A percentile compares a stretch with the other conserved stretches of the same genome.
Evolutionary conservation across 2,888 invertebrate genomes (phyloP).

Genomic region (Gortyna flavago): DNA sequence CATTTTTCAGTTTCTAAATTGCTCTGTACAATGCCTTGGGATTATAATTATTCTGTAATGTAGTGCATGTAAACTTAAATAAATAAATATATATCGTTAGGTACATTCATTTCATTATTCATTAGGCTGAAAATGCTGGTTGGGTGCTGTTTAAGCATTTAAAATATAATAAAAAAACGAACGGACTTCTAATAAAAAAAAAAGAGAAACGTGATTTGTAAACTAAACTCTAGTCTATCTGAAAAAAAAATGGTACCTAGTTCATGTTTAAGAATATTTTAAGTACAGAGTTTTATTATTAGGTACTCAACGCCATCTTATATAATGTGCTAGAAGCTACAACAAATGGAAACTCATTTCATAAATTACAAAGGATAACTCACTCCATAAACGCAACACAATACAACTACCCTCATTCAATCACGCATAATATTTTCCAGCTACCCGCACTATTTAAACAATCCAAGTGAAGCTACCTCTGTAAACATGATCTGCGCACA

Average conservation of each 20-base stretch:
- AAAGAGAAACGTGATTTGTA: background rate
- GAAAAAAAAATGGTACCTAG: background rate
- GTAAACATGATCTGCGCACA: slow-evolving; percentile 80
- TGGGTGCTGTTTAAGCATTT: background rate
- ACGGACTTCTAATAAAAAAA: background rate
- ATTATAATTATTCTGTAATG: too few species aligned
- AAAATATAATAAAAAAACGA: background rate
- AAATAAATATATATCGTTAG: background rate
- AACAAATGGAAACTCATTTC: background rate
- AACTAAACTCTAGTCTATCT: too few species aligned
- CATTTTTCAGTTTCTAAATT: too few species aligned
- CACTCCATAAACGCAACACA: slow-evolving; percentile 27
- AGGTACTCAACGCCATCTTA: too few species aligned
- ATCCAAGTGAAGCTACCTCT: slow-evolving; percentile 78
- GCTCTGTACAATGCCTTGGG: too few species aligned
- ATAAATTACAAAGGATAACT: slow-evolving; percentile 7
- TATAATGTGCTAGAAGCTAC: background rate
- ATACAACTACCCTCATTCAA: slow-evolving; percentile 18
- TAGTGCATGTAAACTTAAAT: too few species aligned
- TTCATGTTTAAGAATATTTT: background rate
- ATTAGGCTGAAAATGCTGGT: background rate
- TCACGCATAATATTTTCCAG: slow-evolving; percentile 6
- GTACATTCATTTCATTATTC: background rate
- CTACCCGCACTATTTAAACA: slow-evolving; percentile 31
- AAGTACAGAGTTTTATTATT: too few species aligned